phyloP scores from a whole-genome alignment of 2,113 vertebrate genomes.

The Terrapene triunguis region DNA sequence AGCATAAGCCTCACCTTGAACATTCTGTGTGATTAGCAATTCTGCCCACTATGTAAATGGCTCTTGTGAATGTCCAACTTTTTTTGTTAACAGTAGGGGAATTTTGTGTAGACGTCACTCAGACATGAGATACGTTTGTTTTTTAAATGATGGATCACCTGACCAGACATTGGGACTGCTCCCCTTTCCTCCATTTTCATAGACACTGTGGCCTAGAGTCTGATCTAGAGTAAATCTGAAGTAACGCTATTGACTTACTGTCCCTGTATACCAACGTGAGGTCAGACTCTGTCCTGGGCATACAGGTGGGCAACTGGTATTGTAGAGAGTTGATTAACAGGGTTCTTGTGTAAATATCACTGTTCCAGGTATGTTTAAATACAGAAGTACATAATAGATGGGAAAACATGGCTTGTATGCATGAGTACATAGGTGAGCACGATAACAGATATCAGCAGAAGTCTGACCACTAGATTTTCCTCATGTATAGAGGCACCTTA shows the following conservation, averaged over 20 bases:
- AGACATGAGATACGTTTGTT: not conserved
- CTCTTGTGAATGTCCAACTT: not conserved
- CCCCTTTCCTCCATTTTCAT: too few relatives aligned
- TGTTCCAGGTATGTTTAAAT: not conserved
- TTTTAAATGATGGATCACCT: not conserved
- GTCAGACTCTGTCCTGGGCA: not conserved
- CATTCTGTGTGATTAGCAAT: not conserved
- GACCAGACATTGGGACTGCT: too few relatives aligned
- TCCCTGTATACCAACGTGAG: not conserved
- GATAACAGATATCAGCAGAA: not conserved
- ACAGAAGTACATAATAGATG: not conserved
- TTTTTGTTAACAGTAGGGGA: not conserved
- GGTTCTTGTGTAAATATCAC: rapidly evolving
- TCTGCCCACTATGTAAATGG: not conserved
- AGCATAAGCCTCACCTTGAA: too few relatives aligned
- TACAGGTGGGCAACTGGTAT: not conserved
- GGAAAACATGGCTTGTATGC: not conserved
- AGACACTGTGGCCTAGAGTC: too few relatives aligned
- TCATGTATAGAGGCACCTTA: not conserved
- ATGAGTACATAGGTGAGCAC: not conserved
- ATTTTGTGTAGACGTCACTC: not conserved
- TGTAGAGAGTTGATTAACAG: not conserved
- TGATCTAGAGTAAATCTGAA: too few relatives aligned
- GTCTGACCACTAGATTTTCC: not conserved
- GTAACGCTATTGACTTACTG: too few relatives aligned